Conservation (phyloP, 1,140 invertebrate genomes). For the Diploscapter pachys region DNA sequence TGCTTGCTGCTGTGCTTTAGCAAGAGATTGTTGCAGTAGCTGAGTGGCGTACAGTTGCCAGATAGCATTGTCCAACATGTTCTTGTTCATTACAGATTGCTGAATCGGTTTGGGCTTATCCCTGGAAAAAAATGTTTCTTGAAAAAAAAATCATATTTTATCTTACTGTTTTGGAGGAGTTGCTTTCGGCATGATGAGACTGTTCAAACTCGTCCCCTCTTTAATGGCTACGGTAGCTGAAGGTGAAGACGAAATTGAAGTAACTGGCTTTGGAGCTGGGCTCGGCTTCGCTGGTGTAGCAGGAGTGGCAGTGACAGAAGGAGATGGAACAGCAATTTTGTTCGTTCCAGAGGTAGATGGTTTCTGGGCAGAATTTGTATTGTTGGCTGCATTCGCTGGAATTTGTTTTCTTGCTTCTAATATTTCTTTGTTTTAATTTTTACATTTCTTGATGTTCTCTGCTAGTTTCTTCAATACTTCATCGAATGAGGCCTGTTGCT, state of each 20-base stretch:
- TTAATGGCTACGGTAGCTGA: constrained; percentile 11
- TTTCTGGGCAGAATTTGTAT: not conserved
- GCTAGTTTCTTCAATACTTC: constrained; percentile 21
- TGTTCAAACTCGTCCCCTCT: constrained; percentile 4
- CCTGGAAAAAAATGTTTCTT: not conserved
- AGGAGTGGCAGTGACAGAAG: not conserved
- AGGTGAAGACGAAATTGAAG: not conserved
- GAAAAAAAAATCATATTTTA: not conserved
- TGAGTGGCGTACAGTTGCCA: constrained; percentile 10
- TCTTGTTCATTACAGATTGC: not conserved
- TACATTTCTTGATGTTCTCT: constrained; percentile 8
- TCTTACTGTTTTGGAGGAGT: not conserved
- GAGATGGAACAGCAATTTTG: not conserved
- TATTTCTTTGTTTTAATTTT: not conserved
- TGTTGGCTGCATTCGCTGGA: not conserved
- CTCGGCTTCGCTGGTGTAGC: constrained; percentile 7
- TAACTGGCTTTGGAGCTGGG: not conserved
- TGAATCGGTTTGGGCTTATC: not conserved
- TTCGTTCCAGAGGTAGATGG: not conserved
- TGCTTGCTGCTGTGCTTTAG: not conserved
- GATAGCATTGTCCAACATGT: constrained; percentile 18
- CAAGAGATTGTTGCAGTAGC: constrained; percentile 9
- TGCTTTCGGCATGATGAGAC: not conserved
- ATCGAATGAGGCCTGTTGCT: not conserved
- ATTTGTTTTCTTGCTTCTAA: not conserved